Percentiles rank a stretch among this genome's conserved stretches.
Conservation (phyloP, 2,888 invertebrate species). For the Dryadula phaetusa region DNA sequence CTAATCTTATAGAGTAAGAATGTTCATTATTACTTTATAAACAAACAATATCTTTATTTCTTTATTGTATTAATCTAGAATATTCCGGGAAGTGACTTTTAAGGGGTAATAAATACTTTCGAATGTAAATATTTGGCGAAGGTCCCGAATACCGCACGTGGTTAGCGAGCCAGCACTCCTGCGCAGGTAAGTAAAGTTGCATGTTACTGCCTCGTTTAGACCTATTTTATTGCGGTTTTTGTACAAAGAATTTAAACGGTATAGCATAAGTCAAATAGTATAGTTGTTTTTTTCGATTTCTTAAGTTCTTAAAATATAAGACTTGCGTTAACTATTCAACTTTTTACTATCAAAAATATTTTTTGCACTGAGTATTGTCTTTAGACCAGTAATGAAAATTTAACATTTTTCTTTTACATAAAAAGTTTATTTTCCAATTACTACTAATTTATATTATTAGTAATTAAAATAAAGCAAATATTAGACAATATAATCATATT, state of each 20-base stretch:
- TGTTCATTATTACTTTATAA: conserved; percentile 48
- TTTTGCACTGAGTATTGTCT: no score
- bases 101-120: conserved; percentile 54
- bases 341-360: no score
- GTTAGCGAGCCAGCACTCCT: conserved; percentile 61
- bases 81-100: conserved; percentile 51
- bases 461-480: no score
- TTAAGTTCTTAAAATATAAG: background rate
- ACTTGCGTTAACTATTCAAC: no score
- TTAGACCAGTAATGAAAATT: no score
- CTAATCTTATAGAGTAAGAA: conserved; percentile 49
- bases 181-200: conserved; percentile 80
- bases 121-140: conserved; percentile 61
- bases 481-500: no score
- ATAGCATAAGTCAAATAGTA: background rate
- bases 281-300: background rate
- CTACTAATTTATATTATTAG: no score
- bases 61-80: conserved; percentile 45
- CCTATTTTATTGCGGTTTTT: conserved; percentile 75
- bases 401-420: no score
- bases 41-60: conserved; percentile 48
- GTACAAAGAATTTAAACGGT: conserved; percentile 64
- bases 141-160: conserved; percentile 58
- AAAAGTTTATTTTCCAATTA: no score
- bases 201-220: conserved; percentile 74